Conservation (phyloP, 1,140 invertebrate species). For the Drosophila bifasciata region DNA sequence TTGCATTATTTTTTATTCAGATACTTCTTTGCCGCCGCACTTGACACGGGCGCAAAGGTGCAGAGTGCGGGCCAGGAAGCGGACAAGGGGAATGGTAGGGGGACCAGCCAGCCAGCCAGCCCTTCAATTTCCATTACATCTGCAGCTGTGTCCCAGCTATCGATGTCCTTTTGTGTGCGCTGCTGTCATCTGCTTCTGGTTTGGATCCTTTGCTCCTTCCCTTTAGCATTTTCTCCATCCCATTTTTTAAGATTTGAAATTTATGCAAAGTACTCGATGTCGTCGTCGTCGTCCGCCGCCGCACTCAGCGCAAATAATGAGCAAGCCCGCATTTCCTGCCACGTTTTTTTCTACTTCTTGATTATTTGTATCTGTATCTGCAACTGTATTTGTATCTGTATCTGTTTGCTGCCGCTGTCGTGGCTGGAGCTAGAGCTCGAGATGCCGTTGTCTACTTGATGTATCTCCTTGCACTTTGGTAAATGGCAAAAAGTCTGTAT, state of each 20-base stretch:
- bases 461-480: constrained; percentile 76
- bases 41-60: constrained; percentile 72
- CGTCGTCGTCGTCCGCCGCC: constrained; percentile 54
- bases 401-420: constrained; percentile 31
- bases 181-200: constrained; percentile 66
- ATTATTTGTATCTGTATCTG: constrained; percentile 55
- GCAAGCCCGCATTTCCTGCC: constrained; percentile 81
- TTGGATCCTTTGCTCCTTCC: constrained; percentile 25
- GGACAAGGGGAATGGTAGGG: constrained; percentile 1
- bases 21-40: constrained; percentile 59
- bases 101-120: not conserved
- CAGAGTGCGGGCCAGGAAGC: constrained; percentile 20
- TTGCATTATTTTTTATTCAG: constrained; percentile 70
- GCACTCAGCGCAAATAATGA: constrained; percentile 81
- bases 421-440: constrained; percentile 18
- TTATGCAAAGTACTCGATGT: constrained; percentile 80
- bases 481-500: constrained; percentile 62
- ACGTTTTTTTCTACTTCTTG: constrained; percentile 65
- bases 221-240: constrained; percentile 13
- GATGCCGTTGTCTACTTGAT: constrained; percentile 60
- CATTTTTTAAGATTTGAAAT: constrained; percentile 69
- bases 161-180: constrained; percentile 78
- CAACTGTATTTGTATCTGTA: constrained; percentile 49
- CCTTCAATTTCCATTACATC: constrained; percentile 82
- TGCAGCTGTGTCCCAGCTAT: constrained; percentile 70